Percentiles rank a stretch among this genome's conserved stretches.
Conservation (phyloP, 2,797 vertebrate species). For the Dendrocincla fuliginosa region DNA sequence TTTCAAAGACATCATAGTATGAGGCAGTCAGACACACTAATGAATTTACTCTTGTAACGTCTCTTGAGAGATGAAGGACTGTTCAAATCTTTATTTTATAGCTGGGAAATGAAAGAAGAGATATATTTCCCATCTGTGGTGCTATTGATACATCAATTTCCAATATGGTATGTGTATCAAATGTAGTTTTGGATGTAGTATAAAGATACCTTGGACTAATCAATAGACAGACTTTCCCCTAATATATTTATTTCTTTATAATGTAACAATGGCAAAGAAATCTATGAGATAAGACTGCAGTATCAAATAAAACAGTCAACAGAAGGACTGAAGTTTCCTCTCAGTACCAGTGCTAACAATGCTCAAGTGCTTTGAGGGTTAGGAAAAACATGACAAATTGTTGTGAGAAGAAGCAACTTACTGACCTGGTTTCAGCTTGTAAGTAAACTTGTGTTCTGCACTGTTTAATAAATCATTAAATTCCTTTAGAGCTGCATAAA, state of each 20-base stretch:
- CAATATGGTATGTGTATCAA: neutral
- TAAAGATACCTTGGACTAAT: neutral
- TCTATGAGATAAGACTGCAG: neutral
- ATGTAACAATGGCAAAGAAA: neutral
- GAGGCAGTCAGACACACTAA: neutral
- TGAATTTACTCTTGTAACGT: neutral
- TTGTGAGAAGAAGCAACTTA: neutral
- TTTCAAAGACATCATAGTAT: neutral
- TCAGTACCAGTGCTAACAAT: neutral
- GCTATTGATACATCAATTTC: neutral
- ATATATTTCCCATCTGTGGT: neutral
- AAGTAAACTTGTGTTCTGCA: conserved; percentile 82
- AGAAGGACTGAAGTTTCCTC: neutral
- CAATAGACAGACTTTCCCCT: neutral
- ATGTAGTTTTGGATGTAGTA: neutral
- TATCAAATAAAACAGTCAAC: neutral
- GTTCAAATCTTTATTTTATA: neutral
- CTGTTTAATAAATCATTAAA: conserved; percentile 85
- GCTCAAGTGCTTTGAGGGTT: neutral
- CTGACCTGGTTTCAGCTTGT: conserved; percentile 91
- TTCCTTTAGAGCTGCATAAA: conserved; percentile 88
- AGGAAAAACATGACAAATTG: neutral
- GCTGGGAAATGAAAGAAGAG: neutral
- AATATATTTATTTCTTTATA: neutral
- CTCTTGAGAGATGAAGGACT: neutral